These are phyloP conservation scores for Steinernema hermaphroditum DNA, from an alignment of 2,888 invertebrate genomes.

Conservation along the genomic window DNA sequence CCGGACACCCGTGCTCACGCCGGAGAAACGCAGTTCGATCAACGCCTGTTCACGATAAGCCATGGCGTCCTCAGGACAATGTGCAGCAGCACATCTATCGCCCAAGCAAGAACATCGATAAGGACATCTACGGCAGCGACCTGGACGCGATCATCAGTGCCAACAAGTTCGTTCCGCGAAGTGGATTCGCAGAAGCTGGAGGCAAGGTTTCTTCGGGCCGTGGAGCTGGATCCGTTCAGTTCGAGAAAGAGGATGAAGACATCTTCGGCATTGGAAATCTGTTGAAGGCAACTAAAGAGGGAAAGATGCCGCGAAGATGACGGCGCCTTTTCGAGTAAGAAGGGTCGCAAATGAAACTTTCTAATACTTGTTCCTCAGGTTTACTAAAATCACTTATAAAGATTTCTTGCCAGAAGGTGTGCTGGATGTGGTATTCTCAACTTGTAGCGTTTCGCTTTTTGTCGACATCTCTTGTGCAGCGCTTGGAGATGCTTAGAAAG, in stretches of 20 bases:
- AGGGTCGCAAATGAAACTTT: too few relatives aligned
- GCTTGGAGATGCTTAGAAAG: too few relatives aligned
- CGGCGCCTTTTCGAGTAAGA: too few relatives aligned
- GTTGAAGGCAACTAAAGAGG: conserved; percentile 90
- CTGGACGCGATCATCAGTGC: conserved; percentile 85
- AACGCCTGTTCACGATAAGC: conserved; percentile 92
- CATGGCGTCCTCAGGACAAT: conserved; percentile 87
- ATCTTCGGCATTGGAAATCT: conserved; percentile 98
- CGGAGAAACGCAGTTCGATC: conserved; percentile 77
- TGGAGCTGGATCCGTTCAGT: conserved; percentile 88
- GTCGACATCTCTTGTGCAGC: too few relatives aligned
- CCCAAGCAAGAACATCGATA: conserved; percentile 81
- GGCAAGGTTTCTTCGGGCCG: conserved; percentile 73
- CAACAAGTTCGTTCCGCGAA: conserved; percentile 93
- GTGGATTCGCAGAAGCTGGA: conserved; percentile 93
- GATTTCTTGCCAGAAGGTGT: too few relatives aligned
- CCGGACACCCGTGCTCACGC: conserved; percentile 75
- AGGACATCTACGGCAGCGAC: conserved; percentile 86
- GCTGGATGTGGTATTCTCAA: too few relatives aligned
- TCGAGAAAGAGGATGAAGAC: conserved; percentile 78
- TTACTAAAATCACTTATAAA: too few relatives aligned
- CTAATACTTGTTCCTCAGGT: too few relatives aligned
- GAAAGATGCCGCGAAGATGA: too few relatives aligned
- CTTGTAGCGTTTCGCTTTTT: too few relatives aligned
- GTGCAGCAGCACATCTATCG: conserved; percentile 87